These are phyloP conservation scores for Entomobrya multifasciata DNA, from an alignment of 2,888 invertebrate genomes.

Conservation along the genomic window DNA sequence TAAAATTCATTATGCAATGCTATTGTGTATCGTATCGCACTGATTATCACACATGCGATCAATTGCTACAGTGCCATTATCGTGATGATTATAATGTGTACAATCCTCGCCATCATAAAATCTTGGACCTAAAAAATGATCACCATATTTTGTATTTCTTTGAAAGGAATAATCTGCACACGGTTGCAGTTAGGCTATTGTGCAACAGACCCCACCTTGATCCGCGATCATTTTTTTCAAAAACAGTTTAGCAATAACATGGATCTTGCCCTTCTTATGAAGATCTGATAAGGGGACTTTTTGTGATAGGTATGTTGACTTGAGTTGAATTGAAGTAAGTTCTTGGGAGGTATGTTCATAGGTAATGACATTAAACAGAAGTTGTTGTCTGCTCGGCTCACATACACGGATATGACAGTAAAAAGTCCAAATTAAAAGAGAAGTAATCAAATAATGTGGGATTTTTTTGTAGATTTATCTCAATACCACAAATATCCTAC, in stretches of 20 bases:
- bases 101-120: constrained; percentile 27
- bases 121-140: constrained; percentile 27
- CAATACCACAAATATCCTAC: background rate
- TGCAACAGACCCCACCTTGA: constrained; percentile 43
- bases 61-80: constrained; percentile 18
- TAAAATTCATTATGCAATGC: constrained; percentile 10
- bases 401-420: background rate
- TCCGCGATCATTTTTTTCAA: constrained; percentile 28
- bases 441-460: background rate
- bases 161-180: constrained; percentile 17
- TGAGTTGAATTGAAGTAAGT: background rate
- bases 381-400: background rate
- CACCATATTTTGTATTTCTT: constrained; percentile 35
- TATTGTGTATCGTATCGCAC: constrained; percentile 3
- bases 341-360: background rate
- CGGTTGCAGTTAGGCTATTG: background rate
- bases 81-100: constrained; percentile 23
- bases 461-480: background rate
- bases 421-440: background rate
- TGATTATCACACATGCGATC: constrained; percentile 46
- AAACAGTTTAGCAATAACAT: constrained; percentile 35
- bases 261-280: background rate
- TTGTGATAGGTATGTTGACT: background rate
- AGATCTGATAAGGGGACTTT: background rate
- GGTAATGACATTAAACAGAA: background rate